Conservation (phyloP, 2,113 vertebrate species). For the Bos indicus region DNA sequence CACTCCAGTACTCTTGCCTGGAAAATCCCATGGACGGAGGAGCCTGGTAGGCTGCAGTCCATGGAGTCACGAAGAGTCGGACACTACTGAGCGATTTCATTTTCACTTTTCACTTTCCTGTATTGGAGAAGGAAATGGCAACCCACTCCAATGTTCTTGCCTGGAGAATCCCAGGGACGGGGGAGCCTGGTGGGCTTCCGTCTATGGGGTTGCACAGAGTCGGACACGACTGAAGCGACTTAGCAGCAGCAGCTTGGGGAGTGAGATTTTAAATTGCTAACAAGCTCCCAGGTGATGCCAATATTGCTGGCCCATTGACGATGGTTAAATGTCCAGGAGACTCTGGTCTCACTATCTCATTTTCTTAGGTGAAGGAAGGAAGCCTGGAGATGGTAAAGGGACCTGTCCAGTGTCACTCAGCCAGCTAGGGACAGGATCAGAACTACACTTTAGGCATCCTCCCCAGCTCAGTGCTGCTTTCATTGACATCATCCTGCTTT, state of each 20-base stretch:
- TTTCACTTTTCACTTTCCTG: too few relatives aligned
- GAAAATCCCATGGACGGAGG: too few relatives aligned
- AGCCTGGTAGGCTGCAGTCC: too few relatives aligned
- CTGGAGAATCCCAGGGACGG: too few relatives aligned
- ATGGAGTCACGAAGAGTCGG: rapidly evolving
- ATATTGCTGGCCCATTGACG: background rate
- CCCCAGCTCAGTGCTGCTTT: background rate
- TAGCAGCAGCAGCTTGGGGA: background rate
- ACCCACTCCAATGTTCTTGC: too few relatives aligned
- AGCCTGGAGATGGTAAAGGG: background rate
- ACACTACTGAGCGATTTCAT: too few relatives aligned
- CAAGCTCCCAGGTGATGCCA: slow-evolving; percentile 11
- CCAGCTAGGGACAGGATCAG: background rate
- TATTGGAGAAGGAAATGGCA: too few relatives aligned
- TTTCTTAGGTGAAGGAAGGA: slow-evolving; percentile 17
- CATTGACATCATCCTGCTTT: background rate
- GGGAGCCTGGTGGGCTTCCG: too few relatives aligned
- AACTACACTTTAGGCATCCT: background rate
- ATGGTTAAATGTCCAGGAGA: background rate
- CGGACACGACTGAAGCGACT: too few relatives aligned
- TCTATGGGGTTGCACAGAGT: too few relatives aligned
- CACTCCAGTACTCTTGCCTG: too few relatives aligned
- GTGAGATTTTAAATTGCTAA: slow-evolving; percentile 16
- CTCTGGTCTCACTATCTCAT: background rate
- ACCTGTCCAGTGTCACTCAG: background rate